Evolutionary conservation across 2,113 vertebrate species (phyloP).

Genomic region (Ceyx melanurus): DNA sequence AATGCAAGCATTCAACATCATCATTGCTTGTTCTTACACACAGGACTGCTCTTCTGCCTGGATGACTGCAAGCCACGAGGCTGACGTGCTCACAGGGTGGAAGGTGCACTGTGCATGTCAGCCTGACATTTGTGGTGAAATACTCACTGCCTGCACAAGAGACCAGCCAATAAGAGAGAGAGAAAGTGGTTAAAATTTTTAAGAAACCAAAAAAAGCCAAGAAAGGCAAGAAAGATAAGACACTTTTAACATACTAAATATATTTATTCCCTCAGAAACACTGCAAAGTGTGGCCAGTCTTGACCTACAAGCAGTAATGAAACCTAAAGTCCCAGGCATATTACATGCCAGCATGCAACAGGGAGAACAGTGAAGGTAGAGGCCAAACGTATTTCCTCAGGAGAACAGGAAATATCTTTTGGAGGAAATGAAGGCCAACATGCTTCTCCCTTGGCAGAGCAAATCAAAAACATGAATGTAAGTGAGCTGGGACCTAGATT

Average conservation of each 20-base stretch:
- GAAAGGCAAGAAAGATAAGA: conserved; percentile 45
- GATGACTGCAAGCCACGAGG: background rate
- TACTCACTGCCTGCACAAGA: background rate
- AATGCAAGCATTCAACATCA: conserved; percentile 51
- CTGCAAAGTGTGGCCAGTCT: conserved; percentile 49
- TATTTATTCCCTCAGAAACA: conserved; percentile 69
- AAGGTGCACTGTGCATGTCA: background rate
- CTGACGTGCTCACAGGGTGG: background rate
- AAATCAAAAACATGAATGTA: conserved; percentile 31
- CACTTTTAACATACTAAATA: conserved; percentile 66
- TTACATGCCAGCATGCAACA: conserved; percentile 66
- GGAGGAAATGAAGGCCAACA: conserved; percentile 32
- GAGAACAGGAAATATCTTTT: conserved; percentile 23
- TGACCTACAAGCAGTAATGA: conserved; percentile 63
- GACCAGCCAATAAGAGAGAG: background rate
- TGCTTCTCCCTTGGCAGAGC: conserved; percentile 50
- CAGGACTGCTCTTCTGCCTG: too few relatives aligned
- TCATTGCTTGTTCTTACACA: background rate
- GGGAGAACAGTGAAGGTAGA: conserved; percentile 15
- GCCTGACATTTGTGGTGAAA: background rate
- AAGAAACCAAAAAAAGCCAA: background rate
- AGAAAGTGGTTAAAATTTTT: background rate
- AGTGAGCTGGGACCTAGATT: conserved; percentile 25
- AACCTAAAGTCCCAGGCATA: conserved; percentile 53
- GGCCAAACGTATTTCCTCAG: conserved; percentile 49